These are phyloP conservation scores for Drosophila monieri DNA, from an alignment of 2,888 invertebrate species.

Conservation along the genomic window DNA sequence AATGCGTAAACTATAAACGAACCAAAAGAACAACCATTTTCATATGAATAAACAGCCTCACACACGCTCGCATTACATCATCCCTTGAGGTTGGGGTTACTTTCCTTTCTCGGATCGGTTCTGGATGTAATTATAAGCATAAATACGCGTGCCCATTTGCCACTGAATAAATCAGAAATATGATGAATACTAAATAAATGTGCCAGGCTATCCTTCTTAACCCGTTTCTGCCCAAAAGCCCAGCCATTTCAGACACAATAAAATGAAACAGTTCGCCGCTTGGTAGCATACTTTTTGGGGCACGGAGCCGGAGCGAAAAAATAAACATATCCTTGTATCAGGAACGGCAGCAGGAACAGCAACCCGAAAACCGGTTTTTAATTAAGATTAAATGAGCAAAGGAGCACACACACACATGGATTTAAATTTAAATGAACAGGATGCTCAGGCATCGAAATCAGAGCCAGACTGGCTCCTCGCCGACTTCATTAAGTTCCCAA, in stretches of 20 bases:
- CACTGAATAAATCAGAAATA: constrained; percentile 76
- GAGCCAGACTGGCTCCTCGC: constrained; percentile 44
- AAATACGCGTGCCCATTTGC: constrained; percentile 75
- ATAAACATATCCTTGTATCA: constrained; percentile 24
- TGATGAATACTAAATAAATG: constrained; percentile 76
- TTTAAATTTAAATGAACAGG: constrained; percentile 72
- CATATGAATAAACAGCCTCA: constrained; percentile 55
- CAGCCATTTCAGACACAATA: constrained; percentile 43
- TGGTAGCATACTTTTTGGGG: constrained; percentile 49
- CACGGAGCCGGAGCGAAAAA: constrained; percentile 21
- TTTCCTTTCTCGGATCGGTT: constrained; percentile 22
- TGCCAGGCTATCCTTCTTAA: constrained; percentile 36
- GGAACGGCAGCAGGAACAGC: constrained; percentile 34
- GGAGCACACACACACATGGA: constrained; percentile 60
- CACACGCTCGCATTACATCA: constrained; percentile 20
- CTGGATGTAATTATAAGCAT: constrained; percentile 70
- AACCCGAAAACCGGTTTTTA: constrained; percentile 81
- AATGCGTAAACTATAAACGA: constrained; percentile 53
- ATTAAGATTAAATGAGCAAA: constrained; percentile 82
- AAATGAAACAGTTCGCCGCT: constrained; percentile 47
- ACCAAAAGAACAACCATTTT: constrained; percentile 45
- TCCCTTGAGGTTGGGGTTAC: constrained; percentile 40
- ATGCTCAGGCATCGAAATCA: constrained; percentile 38
- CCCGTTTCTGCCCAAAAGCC: constrained; percentile 15
- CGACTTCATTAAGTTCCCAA: constrained; percentile 71